Percentiles rank a stretch among this genome's conserved stretches.
Conservation (phyloP, 2,113 vertebrate genomes). For the Epinephelus moara region DNA sequence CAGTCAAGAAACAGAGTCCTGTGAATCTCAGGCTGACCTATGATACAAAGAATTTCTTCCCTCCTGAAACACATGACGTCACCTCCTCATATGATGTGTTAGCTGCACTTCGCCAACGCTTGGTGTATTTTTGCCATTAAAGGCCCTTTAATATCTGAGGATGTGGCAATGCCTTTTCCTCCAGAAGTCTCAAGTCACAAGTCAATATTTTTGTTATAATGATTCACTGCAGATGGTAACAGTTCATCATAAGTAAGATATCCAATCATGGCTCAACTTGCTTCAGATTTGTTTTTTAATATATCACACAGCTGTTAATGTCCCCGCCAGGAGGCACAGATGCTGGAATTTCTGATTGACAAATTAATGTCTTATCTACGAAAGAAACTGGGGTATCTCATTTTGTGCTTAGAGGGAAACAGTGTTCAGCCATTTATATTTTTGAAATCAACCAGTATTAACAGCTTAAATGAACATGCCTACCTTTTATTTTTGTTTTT, state of each 20-base stretch:
- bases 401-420: background rate
- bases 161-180: background rate
- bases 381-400: background rate
- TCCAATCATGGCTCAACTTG: background rate
- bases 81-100: too few relatives aligned
- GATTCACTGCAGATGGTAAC: background rate
- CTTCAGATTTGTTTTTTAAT: background rate
- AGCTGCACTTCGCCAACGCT: too few relatives aligned
- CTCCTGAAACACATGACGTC: too few relatives aligned
- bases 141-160: background rate
- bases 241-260: background rate
- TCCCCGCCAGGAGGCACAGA: background rate
- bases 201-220: background rate
- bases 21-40: too few relatives aligned
- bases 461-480: background rate
- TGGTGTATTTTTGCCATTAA: too few relatives aligned
- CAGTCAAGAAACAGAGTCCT: too few relatives aligned
- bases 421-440: too few relatives aligned
- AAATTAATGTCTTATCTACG: background rate
- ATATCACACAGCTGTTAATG: background rate
- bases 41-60: too few relatives aligned
- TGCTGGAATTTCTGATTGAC: slow-evolving; percentile 19
- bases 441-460: background rate
- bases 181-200: background rate
- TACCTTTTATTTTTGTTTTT: background rate